Evolutionary conservation across 2,113 vertebrate genomes (phyloP).

Genomic region (Sylvilagus bachmani): DNA sequence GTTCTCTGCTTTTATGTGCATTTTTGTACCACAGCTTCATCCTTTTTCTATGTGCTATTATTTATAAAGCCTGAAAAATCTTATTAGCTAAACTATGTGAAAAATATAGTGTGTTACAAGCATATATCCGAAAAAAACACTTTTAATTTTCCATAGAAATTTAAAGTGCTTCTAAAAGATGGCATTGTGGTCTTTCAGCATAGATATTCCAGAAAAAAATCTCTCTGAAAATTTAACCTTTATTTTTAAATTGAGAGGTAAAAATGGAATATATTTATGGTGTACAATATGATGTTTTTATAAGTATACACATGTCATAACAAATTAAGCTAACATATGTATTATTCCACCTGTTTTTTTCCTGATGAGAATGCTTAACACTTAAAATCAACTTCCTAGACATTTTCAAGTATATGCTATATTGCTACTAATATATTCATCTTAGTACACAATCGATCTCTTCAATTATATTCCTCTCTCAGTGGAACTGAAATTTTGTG

Average conservation of each 20-base stretch:
- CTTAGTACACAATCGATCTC: not conserved
- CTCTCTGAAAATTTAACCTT: not conserved
- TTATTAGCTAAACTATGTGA: not conserved
- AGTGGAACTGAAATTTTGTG: not conserved
- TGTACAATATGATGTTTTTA: not conserved
- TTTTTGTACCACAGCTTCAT: constrained; percentile 37
- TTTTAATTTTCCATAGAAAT: constrained; percentile 5
- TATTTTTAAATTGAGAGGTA: not conserved
- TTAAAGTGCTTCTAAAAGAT: constrained; percentile 21
- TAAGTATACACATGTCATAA: no score
- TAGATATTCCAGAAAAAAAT: not conserved
- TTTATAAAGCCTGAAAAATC: constrained; percentile 6
- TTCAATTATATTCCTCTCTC: not conserved
- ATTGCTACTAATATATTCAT: not conserved
- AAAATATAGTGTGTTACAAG: not conserved
- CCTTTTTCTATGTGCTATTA: not conserved
- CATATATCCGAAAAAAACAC: not conserved
- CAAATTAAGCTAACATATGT: not conserved
- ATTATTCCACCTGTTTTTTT: not conserved
- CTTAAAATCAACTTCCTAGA: not conserved
- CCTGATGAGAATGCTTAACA: not conserved
- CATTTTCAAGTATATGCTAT: not conserved
- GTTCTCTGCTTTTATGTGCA: not conserved
- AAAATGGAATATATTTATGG: not conserved
- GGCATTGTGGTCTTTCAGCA: not conserved